These are phyloP conservation scores for Caerostris extrusa DNA, from an alignment of 1,140 invertebrate species.

Conservation along the genomic window DNA sequence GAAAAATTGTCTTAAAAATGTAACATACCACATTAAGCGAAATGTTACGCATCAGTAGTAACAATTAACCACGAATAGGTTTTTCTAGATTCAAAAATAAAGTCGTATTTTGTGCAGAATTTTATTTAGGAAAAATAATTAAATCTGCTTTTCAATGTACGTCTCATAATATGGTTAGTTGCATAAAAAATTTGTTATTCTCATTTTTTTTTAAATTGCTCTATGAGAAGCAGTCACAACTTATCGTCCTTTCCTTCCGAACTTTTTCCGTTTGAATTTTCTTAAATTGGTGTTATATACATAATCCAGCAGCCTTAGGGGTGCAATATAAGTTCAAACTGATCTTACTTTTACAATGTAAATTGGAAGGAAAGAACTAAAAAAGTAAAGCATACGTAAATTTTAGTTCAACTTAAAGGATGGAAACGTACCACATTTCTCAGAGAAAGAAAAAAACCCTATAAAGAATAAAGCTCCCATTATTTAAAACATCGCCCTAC, in stretches of 20 bases:
- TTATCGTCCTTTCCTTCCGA: slow-evolving; percentile 6
- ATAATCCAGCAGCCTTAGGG: slow-evolving; percentile 43
- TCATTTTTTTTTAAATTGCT: neutral
- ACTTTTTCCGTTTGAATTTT: slow-evolving; percentile 29
- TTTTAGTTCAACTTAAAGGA: slow-evolving; percentile 19
- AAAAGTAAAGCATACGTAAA: slow-evolving; percentile 5
- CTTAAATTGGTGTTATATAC: slow-evolving; percentile 55
- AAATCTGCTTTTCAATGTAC: neutral
- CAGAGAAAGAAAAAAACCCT: neutral
- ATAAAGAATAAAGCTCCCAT: neutral
- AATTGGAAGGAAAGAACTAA: slow-evolving; percentile 18
- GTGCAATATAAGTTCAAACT: neutral
- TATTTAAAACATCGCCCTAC: slow-evolving; percentile 46
- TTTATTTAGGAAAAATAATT: neutral
- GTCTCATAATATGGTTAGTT: neutral
- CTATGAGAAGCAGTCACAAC: neutral
- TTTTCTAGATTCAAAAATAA: no score
- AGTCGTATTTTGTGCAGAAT: no score
- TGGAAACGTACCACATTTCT: neutral
- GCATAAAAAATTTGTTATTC: neutral
- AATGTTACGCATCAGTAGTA: no score
- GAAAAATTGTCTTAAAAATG: no score
- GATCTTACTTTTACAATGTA: slow-evolving; percentile 46
- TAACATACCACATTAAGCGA: no score
- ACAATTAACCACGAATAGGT: no score